Evolutionary conservation across 2,113 vertebrate species (phyloP).

Genomic region (Fulica atra): DNA sequence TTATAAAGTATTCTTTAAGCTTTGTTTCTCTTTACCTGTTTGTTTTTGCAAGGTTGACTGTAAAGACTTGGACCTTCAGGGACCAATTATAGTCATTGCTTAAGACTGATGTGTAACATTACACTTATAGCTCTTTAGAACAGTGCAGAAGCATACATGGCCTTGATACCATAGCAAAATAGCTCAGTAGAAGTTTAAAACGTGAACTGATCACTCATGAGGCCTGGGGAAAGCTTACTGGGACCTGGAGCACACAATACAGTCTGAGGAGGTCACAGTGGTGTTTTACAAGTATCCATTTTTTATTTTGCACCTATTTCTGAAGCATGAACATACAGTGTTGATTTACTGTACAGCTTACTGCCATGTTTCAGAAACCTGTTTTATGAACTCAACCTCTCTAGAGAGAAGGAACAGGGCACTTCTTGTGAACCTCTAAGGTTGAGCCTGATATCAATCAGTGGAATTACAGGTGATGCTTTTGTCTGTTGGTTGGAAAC

Average conservation of each 20-base stretch:
- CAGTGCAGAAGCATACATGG: neutral
- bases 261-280: neutral
- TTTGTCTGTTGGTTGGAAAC: neutral
- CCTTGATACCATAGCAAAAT: slow-evolving; percentile 20
- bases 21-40: neutral
- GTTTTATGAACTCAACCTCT: neutral
- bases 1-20: neutral
- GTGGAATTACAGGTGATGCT: neutral
- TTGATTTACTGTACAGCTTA: neutral
- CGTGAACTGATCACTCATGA: neutral
- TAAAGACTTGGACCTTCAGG: neutral
- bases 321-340: neutral
- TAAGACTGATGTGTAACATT: neutral
- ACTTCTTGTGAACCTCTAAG: neutral
- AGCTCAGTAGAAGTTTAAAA: neutral
- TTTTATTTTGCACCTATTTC: neutral
- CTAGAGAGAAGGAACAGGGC: neutral
- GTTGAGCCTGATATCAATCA: neutral
- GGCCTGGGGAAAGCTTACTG: neutral
- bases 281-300: neutral
- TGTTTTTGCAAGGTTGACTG: slow-evolving; percentile 23
- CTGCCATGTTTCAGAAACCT: neutral
- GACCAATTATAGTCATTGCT: neutral
- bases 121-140: neutral
- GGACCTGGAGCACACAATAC: neutral